Evolutionary conservation across 2,888 invertebrate species (phyloP), one percentile per base, ranked within the genome.

Genomic region (Coelogynopora nodosa): DNA sequence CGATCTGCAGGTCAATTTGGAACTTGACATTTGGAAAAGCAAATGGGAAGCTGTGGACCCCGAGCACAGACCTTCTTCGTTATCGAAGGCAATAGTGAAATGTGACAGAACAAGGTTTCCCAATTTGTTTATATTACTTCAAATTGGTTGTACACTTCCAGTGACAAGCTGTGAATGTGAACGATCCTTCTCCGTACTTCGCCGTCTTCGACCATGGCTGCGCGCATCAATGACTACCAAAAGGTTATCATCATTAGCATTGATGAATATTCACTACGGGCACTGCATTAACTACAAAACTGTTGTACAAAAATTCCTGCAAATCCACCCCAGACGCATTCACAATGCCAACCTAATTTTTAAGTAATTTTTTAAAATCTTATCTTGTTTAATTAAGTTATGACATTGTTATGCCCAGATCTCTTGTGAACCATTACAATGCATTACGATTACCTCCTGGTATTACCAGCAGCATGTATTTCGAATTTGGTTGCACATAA

Each of bases 161-260:
- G 74, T 85, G 26, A 74, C 67, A 30, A 74, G 67, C 67, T 85
- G 85, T 80, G 85, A 85, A 30, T 67, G 67, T 29, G 85, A 82
- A 85, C 23, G 74, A 82, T 85, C 85, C 23, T 85, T 85, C 27
- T 85, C 85, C 27, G 27, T 30, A 27, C 29, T 85, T 23, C 85
- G 74, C 27, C 13, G 18, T 23, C 29, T 85, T 23, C 85, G 74
- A 67, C 85, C 74, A 74, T 74, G 74, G 74, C 74, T 23, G 74
- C 74, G 74, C 27, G 74, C 74, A 74, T 74, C 74, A 74, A 74
- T 74, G 74, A 74, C 74, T 74, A 74, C 74, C 23, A 26, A 74
- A 74, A 74, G 74, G 74, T 74, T 74, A 74, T 74, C 74, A 74
- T 74, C 27, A 74, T 74, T 74, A 74, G 74, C 74, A 74, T 74